Base-by-base conservation (phyloP, 1,140 invertebrate species). In the Leptopilina clavipes region DNA sequence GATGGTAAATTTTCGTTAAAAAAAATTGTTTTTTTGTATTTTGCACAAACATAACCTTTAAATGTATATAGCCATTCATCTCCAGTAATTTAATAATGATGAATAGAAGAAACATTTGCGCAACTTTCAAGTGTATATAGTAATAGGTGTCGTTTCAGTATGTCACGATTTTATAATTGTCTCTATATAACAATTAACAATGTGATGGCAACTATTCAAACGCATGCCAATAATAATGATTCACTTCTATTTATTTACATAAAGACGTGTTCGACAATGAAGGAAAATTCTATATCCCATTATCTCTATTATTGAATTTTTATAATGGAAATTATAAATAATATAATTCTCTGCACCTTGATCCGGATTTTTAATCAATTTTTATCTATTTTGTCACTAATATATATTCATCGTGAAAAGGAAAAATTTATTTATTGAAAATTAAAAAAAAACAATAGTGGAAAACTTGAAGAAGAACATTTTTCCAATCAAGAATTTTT, bases 161-260 rank as follows among this genome's bases (percentile, higher is more conserved):
- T 65, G 22, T 65, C 19, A 65, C 59, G 59, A 37, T 65, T 19
- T 31, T 65, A 22, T 65, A 65, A 65, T 25, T 65, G 59, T 31
- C 22, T n/a, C n/a, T n/a, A n/a, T 25, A 59, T 59, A 19, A 59
- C 59, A 65, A 65, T 65, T 65, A 59, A 25, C 19, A 59, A 59
- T 22, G 59, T 31, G 59, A 22, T 65, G 25, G 59, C 59, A 65
- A 65, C 59, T 65, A 65, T 65, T 25, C 22, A 65, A n/a, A 65
- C 59, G 59, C 19, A 37, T 65, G 56, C 56, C 56, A 59, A 59
- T 59, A 59, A 59, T 59, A 40, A 40, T 40, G 59, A 65, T 65
- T 65, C 59, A 65, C 59, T 65, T 7, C 11, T 22, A n/a, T 65
- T 22, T 65, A 65, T 65, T 65, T 65, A 22, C 59, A 65, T 65